Evolutionary conservation across 2,888 invertebrate genomes (phyloP).

Genomic region (Lysandra bellargus): DNA sequence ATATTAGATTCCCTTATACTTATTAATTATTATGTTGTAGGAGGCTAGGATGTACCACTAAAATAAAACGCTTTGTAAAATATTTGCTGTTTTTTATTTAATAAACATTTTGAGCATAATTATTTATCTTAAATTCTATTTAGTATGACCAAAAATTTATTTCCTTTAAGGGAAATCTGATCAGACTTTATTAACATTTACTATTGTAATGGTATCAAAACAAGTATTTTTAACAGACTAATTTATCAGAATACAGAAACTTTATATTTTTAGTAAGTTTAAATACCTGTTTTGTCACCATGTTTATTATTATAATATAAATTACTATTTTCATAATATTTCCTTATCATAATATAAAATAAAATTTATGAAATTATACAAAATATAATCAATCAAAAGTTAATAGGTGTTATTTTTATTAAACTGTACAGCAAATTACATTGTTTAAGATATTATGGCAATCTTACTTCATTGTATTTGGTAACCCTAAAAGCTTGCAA

Average conservation of each 20-base stretch:
- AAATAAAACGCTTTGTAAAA: background rate
- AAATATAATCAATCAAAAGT: background rate
- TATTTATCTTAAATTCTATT: background rate
- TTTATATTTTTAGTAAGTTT: background rate
- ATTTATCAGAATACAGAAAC: background rate
- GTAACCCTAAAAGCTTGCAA: constrained; percentile 6
- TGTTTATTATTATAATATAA: background rate
- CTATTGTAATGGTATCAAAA: background rate
- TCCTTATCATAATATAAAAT: background rate
- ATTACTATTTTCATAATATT: background rate
- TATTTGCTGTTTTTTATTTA: background rate
- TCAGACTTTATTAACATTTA: background rate
- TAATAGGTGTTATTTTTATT: background rate
- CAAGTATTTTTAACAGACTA: background rate
- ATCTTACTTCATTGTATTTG: constrained; percentile 12
- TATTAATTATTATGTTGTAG: too few species aligned
- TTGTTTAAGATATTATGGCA: constrained; percentile 13
- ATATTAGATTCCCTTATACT: too few species aligned
- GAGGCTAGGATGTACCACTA: background rate
- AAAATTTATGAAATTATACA: background rate
- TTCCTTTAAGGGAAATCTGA: background rate
- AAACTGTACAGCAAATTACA: constrained; percentile 1
- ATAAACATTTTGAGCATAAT: background rate
- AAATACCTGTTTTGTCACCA: background rate
- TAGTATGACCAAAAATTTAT: background rate